Conservation (phyloP, 2,113 vertebrate species). For the Sylvia atricapilla region DNA sequence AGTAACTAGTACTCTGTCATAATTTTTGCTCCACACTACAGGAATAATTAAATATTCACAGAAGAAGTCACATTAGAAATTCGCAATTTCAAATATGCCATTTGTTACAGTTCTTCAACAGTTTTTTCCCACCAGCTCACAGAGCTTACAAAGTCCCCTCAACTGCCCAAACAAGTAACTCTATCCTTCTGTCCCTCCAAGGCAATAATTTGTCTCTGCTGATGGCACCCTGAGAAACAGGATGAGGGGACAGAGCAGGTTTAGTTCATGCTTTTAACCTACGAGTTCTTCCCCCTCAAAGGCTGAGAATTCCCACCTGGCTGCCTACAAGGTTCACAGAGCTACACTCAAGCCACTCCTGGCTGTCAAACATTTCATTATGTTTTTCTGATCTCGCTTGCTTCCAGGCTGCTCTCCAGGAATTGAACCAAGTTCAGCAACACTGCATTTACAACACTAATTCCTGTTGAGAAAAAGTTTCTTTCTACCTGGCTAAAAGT, state of each 20-base stretch:
- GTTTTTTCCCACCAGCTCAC: not conserved
- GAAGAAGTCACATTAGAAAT: not conserved
- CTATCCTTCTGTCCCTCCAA: not conserved
- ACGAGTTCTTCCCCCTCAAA: not conserved
- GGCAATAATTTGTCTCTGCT: not conserved
- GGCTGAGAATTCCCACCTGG: not conserved
- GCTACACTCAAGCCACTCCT: not conserved
- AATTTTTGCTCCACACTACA: not conserved
- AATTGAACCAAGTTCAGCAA: not conserved
- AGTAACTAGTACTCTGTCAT: not conserved
- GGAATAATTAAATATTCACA: not conserved
- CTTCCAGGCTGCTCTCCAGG: not conserved
- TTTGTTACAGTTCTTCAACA: not conserved
- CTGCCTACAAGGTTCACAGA: not conserved
- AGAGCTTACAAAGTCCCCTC: not conserved
- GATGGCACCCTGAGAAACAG: not conserved
- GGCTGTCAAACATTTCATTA: not conserved
- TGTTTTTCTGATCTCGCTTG: not conserved
- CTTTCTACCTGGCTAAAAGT: not conserved
- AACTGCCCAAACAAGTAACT: not conserved
- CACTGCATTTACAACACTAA: not conserved
- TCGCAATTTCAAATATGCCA: not conserved
- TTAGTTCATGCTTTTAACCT: not conserved
- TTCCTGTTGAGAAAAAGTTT: not conserved
- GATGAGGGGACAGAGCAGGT: not conserved